These are phyloP conservation scores for Polypterus senegalus DNA, from an alignment of 2,113 vertebrate species.

Conservation along the genomic window DNA sequence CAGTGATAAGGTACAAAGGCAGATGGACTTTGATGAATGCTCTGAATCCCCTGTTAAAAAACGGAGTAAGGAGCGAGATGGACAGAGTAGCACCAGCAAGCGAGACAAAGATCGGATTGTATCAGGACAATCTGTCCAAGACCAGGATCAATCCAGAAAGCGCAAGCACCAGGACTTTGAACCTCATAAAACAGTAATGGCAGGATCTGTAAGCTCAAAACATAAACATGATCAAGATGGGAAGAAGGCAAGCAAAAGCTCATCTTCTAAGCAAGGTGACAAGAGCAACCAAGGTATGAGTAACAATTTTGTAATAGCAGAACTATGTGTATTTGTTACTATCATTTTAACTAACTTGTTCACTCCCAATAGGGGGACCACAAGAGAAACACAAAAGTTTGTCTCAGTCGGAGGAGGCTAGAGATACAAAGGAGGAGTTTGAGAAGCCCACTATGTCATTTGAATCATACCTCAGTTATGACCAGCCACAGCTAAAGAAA, in stretches of 20 bases:
- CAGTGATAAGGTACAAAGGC: constrained; percentile 41
- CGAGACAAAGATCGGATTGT: too few relatives aligned
- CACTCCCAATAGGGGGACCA: too few relatives aligned
- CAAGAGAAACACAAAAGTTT: too few relatives aligned
- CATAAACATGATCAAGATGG: constrained; percentile 24
- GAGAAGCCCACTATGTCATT: constrained; percentile 86
- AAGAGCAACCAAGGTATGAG: constrained; percentile 26
- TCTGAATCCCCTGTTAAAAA: constrained; percentile 25
- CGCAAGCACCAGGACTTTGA: constrained; percentile 14
- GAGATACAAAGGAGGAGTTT: constrained; percentile 41
- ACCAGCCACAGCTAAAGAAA: constrained; percentile 75
- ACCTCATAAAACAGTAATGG: constrained; percentile 34
- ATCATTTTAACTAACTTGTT: background rate
- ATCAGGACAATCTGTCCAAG: too few relatives aligned
- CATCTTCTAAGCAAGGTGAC: constrained; percentile 32
- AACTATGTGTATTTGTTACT: constrained; percentile 27
- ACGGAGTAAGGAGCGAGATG: constrained; percentile 34
- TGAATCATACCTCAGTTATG: constrained; percentile 91
- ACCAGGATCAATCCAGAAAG: too few relatives aligned
- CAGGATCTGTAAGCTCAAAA: constrained; percentile 25
- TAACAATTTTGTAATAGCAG: constrained; percentile 18
- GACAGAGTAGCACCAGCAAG: constrained; percentile 28
- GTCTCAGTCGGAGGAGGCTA: background rate
- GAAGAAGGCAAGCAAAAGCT: constrained; percentile 42
- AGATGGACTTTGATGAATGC: constrained; percentile 39